Conservation (phyloP, 2,888 invertebrate genomes). For the Standfussiana lucernea region DNA sequence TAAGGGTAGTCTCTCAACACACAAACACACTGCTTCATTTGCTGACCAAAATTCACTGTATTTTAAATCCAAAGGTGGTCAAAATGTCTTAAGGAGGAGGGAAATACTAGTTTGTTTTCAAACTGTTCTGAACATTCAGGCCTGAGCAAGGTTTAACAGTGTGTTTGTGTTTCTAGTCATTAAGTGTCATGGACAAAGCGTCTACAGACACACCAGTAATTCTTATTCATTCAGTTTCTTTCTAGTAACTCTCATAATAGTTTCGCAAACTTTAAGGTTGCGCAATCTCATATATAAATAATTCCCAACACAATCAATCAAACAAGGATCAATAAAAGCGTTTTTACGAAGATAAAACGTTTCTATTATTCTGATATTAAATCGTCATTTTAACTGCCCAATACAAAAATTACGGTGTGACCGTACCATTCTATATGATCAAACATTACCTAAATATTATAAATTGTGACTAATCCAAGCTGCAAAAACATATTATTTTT, state of each 20-base stretch:
- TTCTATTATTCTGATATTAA: slow-evolving; percentile 59
- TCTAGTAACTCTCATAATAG: neutral
- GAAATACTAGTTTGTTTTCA: slow-evolving; percentile 18
- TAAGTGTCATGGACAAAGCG: slow-evolving; percentile 19
- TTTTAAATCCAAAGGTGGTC: slow-evolving; percentile 47
- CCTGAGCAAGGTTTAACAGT: slow-evolving; percentile 3
- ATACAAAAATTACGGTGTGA: slow-evolving; percentile 44
- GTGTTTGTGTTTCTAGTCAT: slow-evolving; percentile 17
- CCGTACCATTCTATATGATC: slow-evolving; percentile 42
- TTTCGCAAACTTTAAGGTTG: slow-evolving; percentile 40
- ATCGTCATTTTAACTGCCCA: slow-evolving; percentile 39
- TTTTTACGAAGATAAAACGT: slow-evolving; percentile 42
- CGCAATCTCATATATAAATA: slow-evolving; percentile 1
- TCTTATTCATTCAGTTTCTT: slow-evolving; percentile 21
- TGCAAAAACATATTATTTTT: slow-evolving; percentile 42
- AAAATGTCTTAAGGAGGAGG: slow-evolving; percentile 52
- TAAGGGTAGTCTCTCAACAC: slow-evolving; percentile 9
- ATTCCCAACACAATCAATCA: slow-evolving; percentile 11
- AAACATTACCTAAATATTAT: slow-evolving; percentile 44
- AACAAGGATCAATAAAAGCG: slow-evolving; percentile 51
- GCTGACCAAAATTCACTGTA: slow-evolving; percentile 17
- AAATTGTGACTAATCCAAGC: slow-evolving; percentile 58
- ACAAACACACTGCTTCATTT: slow-evolving; percentile 43
- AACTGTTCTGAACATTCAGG: slow-evolving; percentile 3
- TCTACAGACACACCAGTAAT: slow-evolving; percentile 40